These are phyloP conservation scores for Cephalophus harveyi DNA, from an alignment of 2,113 vertebrate species.

Conservation along the genomic window DNA sequence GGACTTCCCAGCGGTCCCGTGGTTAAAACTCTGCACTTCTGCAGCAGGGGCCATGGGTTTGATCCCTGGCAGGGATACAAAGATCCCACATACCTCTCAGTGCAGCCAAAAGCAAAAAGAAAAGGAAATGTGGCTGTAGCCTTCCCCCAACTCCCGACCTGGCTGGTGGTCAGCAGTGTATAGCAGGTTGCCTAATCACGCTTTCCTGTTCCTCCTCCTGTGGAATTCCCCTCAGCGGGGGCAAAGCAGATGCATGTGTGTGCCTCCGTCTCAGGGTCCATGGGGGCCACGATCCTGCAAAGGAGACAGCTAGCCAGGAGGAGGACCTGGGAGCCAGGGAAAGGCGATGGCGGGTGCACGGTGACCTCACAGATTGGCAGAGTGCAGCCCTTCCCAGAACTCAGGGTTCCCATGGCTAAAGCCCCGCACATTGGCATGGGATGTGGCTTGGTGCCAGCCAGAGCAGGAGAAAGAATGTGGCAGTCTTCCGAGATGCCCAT, in stretches of 20 bases:
- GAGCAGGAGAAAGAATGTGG: background rate
- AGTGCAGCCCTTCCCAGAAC: background rate
- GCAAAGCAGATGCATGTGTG: background rate
- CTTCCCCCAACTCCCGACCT: background rate
- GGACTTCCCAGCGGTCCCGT: fast-evolving
- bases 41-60: background rate
- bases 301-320: background rate
- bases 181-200: background rate
- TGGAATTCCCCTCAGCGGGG: background rate
- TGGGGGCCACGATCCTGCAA: background rate
- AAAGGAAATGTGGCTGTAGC: background rate
- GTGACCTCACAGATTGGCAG: background rate
- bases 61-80: background rate
- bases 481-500: background rate
- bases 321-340: background rate
- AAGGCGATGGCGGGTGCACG: background rate
- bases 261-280: background rate
- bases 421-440: background rate
- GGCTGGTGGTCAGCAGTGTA: background rate
- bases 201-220: background rate
- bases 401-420: background rate
- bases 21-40: background rate
- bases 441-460: background rate
- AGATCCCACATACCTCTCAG: background rate
- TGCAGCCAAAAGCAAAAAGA: background rate